phyloP scores from a whole-genome alignment of 1,140 invertebrate species.

The Lutraria rhynchaena region DNA sequence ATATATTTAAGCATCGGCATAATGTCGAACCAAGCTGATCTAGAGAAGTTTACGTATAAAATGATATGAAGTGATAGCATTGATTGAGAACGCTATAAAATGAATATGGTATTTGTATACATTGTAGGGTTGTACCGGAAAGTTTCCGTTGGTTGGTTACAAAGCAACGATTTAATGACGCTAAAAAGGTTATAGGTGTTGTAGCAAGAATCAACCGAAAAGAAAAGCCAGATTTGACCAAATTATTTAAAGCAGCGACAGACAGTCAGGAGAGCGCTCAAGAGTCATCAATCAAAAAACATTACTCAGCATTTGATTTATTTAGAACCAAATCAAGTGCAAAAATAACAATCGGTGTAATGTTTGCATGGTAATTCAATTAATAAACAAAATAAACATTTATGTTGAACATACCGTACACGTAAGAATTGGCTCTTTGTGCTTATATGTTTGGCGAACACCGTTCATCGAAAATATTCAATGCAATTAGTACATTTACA shows the following conservation, averaged over 20 bases:
- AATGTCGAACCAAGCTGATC: not conserved
- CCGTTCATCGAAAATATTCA: too few relatives aligned
- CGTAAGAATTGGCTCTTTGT: too few relatives aligned
- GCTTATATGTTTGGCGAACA: too few relatives aligned
- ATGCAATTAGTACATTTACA: too few relatives aligned
- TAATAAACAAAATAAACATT: too few relatives aligned
- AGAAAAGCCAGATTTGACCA: not conserved
- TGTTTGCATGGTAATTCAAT: not conserved
- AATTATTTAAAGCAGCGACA: not conserved
- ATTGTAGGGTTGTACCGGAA: not conserved
- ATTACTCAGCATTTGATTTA: not conserved
- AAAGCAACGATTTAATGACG: not conserved
- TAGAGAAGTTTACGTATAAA: not conserved
- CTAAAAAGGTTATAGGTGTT: not conserved
- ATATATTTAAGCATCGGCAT: too few relatives aligned
- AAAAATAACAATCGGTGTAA: not conserved
- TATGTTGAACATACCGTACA: too few relatives aligned
- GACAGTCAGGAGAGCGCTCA: not conserved
- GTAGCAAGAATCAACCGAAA: not conserved
- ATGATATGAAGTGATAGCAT: not conserved
- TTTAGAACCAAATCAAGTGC: not conserved
- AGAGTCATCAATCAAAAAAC: not conserved
- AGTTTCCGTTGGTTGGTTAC: slow-evolving; percentile 6
- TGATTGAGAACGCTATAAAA: not conserved
- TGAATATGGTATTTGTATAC: not conserved